Evolutionary conservation across 2,113 vertebrate species (phyloP).

Genomic region (Casuarius casuarius): DNA sequence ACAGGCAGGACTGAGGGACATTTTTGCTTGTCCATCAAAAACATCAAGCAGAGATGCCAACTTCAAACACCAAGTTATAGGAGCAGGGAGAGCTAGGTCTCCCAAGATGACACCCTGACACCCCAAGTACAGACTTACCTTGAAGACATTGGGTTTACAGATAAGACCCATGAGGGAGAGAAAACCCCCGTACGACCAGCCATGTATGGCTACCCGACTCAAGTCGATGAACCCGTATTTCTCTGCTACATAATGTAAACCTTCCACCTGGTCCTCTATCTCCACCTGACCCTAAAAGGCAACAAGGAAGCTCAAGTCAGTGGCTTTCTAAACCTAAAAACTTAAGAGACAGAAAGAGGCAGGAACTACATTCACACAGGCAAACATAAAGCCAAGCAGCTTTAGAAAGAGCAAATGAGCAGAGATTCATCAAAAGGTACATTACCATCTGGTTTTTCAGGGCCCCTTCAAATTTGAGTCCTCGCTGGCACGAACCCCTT

Average conservation of each 20-base stretch:
- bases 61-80: not conserved
- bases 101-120: not conserved
- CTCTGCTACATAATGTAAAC: constrained; percentile 92
- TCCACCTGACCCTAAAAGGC: constrained; percentile 91
- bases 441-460: constrained; percentile 97
- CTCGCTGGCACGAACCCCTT: constrained; percentile 93
- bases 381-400: not conserved
- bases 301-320: not conserved
- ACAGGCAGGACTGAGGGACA: not conserved
- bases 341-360: not conserved
- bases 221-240: constrained; percentile 95
- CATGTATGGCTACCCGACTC: constrained; percentile 93
- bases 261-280: constrained; percentile 98
- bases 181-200: constrained; percentile 97
- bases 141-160: constrained; percentile 92
- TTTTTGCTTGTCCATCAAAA: not conserved
- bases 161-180: constrained; percentile 98
- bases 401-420: not conserved
- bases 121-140: constrained; percentile 75
- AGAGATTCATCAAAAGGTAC: not conserved
- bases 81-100: too few relatives aligned
- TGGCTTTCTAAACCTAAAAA: not conserved
- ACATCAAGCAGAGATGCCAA: not conserved
- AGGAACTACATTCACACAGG: not conserved
- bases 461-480: constrained; percentile 94